A percentile compares a stretch with the other conserved stretches of the same genome.
Evolutionary conservation across 1,140 invertebrate genomes (phyloP).

Genomic region (Hycleus cichorii): DNA sequence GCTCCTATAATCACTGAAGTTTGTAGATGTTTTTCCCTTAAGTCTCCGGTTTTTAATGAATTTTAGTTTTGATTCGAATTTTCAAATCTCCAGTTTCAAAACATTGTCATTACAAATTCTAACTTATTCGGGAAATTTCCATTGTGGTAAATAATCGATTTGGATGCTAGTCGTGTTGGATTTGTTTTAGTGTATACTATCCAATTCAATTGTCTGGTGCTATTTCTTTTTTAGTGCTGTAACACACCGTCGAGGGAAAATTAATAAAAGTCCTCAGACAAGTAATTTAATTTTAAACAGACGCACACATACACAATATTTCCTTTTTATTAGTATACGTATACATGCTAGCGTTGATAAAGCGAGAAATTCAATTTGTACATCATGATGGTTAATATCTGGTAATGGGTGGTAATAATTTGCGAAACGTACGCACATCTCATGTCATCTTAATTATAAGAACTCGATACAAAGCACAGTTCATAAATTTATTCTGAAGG

Average conservation of each 20-base stretch:
- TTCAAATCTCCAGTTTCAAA: no score
- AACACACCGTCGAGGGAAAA: not conserved
- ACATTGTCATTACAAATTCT: no score
- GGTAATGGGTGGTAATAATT: constrained; percentile 17
- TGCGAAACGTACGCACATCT: constrained; percentile 10
- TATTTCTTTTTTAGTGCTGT: not conserved
- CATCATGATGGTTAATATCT: constrained; percentile 13
- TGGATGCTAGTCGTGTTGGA: no score
- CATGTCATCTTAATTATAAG: constrained; percentile 19
- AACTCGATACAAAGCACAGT: constrained; percentile 13
- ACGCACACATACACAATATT: not conserved
- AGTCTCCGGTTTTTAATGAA: no score
- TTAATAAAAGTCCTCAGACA: not conserved
- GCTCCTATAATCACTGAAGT: no score
- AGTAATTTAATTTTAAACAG: not conserved
- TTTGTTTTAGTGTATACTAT: no score
- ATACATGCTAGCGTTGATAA: constrained; percentile 6
- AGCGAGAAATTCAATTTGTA: constrained; percentile 17
- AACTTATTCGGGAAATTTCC: no score
- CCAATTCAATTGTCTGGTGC: not conserved
- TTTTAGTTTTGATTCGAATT: no score
- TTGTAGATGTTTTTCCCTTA: no score
- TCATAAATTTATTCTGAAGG: constrained; percentile 11
- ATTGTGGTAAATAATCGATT: no score
- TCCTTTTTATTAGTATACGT: constrained; percentile 1